These are phyloP conservation scores for Octopus bimaculoides DNA, from an alignment of 1,140 invertebrate species.

Conservation along the genomic window DNA sequence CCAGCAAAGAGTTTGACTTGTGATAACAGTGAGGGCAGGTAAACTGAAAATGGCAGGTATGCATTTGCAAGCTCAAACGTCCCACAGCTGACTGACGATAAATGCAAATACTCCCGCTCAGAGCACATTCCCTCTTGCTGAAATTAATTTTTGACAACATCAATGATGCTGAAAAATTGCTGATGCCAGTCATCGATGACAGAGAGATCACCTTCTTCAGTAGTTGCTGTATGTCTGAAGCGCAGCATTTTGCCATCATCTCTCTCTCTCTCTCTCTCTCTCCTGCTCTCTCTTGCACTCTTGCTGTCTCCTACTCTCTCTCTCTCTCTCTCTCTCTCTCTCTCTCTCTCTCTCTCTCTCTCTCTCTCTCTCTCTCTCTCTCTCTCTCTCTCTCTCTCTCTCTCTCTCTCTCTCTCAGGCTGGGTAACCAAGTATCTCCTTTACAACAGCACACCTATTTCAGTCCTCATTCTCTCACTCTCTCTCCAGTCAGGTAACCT, in stretches of 20 bases:
- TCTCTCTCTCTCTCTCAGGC: neutral
- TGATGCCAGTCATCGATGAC: neutral
- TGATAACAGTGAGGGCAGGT: no score
- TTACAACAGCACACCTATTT: no score
- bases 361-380: neutral
- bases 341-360: neutral
- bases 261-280: neutral
- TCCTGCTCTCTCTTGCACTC: neutral
- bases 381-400: neutral
- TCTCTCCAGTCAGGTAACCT: no score
- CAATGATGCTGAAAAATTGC: neutral
- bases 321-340: neutral
- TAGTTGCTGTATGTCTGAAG: neutral
- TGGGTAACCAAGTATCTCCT: no score
- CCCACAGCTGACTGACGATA: no score
- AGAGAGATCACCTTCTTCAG: neutral
- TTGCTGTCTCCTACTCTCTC: neutral
- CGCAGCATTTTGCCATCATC: neutral
- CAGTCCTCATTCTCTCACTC: no score
- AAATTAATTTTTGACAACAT: neutral
- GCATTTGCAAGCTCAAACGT: no score
- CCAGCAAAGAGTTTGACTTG: no score
- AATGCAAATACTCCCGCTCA: neutral
- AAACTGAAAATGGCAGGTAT: no score
- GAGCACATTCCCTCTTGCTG: neutral